These are phyloP conservation scores for Allygus modestus DNA, from an alignment of 2,888 invertebrate species.

Conservation along the genomic window DNA sequence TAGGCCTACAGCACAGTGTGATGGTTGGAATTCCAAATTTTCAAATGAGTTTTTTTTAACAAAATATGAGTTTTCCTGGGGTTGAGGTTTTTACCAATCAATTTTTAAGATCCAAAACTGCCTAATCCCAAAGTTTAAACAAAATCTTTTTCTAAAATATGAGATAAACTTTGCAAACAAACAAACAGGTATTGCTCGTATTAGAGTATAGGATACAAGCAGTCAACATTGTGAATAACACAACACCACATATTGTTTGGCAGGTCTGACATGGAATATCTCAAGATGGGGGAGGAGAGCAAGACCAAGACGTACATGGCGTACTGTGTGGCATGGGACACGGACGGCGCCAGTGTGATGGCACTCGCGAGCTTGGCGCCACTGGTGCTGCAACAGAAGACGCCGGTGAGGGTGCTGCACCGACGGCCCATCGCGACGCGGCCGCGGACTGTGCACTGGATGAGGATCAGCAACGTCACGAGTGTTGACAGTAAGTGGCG, in stretches of 20 bases:
- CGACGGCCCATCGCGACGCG: constrained; percentile 86
- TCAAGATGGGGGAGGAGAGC: constrained; percentile 92
- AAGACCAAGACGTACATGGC: constrained; percentile 94
- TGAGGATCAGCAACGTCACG: constrained; percentile 73
- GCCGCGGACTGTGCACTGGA: constrained; percentile 81
- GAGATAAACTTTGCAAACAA: no score
- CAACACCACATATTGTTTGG: background rate
- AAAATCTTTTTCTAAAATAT: no score
- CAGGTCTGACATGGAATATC: constrained; percentile 74
- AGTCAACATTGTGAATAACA: no score
- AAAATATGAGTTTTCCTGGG: no score
- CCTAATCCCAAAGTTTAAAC: no score
- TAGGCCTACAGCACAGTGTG: no score
- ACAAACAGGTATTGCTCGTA: no score
- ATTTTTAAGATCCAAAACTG: no score
- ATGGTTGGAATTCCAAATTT: no score
- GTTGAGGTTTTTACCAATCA: no score
- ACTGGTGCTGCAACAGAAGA: constrained; percentile 86
- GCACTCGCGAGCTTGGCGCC: constrained; percentile 69
- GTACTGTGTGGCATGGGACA: constrained; percentile 77
- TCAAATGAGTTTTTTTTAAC: no score
- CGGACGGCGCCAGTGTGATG: constrained; percentile 53
- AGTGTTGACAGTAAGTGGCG: constrained; percentile 6
- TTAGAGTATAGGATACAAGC: no score
- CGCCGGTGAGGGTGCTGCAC: constrained; percentile 94